Base-by-base conservation (phyloP, 2,888 invertebrate species). In the Diplazon laetatorius region DNA sequence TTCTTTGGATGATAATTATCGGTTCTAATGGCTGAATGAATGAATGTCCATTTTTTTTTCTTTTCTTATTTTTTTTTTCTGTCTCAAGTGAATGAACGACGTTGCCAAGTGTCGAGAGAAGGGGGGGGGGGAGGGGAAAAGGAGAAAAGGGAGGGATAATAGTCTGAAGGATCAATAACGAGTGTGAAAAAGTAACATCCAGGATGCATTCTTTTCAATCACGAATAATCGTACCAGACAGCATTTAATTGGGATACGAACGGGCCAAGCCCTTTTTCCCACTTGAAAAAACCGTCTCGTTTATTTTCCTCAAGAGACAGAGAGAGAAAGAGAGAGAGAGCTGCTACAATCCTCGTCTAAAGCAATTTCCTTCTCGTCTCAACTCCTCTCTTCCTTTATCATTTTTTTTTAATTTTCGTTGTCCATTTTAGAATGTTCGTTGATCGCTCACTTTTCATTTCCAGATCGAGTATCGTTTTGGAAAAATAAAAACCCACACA, bases 151-250 rank as follows among this genome's bases (percentile, higher is more conserved):
- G 4, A n/a, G 25, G 1, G 55, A 55, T 55, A 30, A 55, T 10
- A 14, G 55, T 16, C 30, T 3, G 25, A 39, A 55, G 44, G 46
- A 77, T 79, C 75, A 59, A 76, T 79, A 55, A 6, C 30, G 16
- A 48, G 52, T 50, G 39, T 55, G n/a, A n/a, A n/a, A n/a, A n/a
- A n/a, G n/a, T n/a, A n/a, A 50, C 44, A 25, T 48, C 68, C 71
- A 77, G 76, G 82, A 74, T 74, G 82, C 81, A 83, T 85, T 82
- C 77, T 84, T 87, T 82, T 81, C 80, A 80, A 83, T 80, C 75
- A 39, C 50, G 48, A 65, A 76, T 86, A 85, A 87, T 84, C 84
- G 76, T 68, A 72, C 80, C 76, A 62, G 82, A 82, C 84, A 80
- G 76, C 73, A 82, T 80, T 81, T 80, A 74, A 85, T 85, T 84